Percentiles rank a stretch among this genome's conserved stretches.
These are phyloP conservation scores for Chelon auratus DNA, from an alignment of 2,797 vertebrate genomes.

Conservation along the genomic window DNA sequence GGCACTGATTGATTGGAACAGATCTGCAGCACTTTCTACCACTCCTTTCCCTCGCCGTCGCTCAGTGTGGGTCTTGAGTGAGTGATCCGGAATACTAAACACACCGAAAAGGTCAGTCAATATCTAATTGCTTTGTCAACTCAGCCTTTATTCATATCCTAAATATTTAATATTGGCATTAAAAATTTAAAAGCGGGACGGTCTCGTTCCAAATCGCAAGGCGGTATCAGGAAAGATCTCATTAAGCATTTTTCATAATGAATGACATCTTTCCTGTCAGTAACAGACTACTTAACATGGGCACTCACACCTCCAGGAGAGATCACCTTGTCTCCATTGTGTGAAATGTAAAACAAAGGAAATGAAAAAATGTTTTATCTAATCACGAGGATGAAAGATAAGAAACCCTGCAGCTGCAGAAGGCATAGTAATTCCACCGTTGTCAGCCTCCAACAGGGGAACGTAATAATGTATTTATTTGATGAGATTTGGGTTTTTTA, in stretches of 20 bases:
- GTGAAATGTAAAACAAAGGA: slow-evolving; percentile 74
- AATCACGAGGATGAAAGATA: slow-evolving; percentile 62
- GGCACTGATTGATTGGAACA: slow-evolving; percentile 56
- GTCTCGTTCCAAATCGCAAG: slow-evolving; percentile 51
- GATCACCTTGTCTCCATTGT: slow-evolving; percentile 59
- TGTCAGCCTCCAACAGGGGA: slow-evolving; percentile 47
- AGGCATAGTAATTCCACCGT: slow-evolving; percentile 42
- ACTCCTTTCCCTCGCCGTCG: slow-evolving; percentile 31
- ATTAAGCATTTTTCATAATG: slow-evolving; percentile 74
- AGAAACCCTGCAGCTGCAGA: slow-evolving; percentile 48
- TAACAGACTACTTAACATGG: slow-evolving; percentile 70
- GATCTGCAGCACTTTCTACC: slow-evolving; percentile 41
- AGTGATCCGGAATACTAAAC: slow-evolving; percentile 71
- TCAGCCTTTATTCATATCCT: slow-evolving; percentile 73
- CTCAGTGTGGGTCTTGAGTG: slow-evolving; percentile 59
- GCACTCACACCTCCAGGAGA: slow-evolving; percentile 55
- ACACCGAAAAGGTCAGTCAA: slow-evolving; percentile 74
- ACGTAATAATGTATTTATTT: slow-evolving; percentile 60
- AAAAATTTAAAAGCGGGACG: slow-evolving; percentile 61
- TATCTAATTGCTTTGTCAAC: slow-evolving; percentile 82
- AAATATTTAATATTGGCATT: slow-evolving; percentile 77
- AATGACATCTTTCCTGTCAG: slow-evolving; percentile 68
- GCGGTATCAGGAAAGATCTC: slow-evolving; percentile 63
- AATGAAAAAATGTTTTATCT: slow-evolving; percentile 71
- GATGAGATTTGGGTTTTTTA: slow-evolving; percentile 52